These are phyloP conservation scores for Sebastes taczanowskii DNA, from an alignment of 2,797 vertebrate species.

Conservation along the genomic window DNA sequence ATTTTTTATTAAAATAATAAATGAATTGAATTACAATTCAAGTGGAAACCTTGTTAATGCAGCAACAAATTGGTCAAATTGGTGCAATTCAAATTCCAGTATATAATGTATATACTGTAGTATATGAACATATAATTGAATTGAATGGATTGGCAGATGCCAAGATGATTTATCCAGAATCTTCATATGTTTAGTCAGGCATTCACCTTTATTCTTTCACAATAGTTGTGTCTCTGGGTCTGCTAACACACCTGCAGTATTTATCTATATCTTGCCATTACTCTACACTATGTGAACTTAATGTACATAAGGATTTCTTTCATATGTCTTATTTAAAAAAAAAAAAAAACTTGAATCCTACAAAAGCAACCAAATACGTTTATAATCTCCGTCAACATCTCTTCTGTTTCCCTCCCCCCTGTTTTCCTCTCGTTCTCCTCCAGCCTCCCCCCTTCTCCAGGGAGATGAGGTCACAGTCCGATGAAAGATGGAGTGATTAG, in stretches of 20 bases:
- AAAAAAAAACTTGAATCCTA: neutral
- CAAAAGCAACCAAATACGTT: constrained; percentile 9
- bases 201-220: neutral
- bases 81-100: no score
- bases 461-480: constrained; percentile 79
- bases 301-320: neutral
- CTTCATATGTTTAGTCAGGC: neutral
- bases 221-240: neutral
- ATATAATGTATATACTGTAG: no score
- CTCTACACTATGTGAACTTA: neutral
- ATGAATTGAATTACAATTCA: no score
- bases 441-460: constrained; percentile 43
- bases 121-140: no score
- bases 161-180: neutral
- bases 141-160: no score
- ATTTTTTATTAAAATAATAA: no score
- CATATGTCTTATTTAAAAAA: neutral
- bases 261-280: neutral
- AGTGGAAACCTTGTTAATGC: no score
- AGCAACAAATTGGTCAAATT: no score
- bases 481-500: constrained; percentile 74
- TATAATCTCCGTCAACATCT: constrained; percentile 9
- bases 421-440: neutral
- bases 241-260: neutral
- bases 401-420: constrained; percentile 1